Percentiles rank a stretch among this genome's conserved stretches.
phyloP scores from a whole-genome alignment of 2,797 vertebrate genomes.

The Tachyglossus aculeatus region DNA sequence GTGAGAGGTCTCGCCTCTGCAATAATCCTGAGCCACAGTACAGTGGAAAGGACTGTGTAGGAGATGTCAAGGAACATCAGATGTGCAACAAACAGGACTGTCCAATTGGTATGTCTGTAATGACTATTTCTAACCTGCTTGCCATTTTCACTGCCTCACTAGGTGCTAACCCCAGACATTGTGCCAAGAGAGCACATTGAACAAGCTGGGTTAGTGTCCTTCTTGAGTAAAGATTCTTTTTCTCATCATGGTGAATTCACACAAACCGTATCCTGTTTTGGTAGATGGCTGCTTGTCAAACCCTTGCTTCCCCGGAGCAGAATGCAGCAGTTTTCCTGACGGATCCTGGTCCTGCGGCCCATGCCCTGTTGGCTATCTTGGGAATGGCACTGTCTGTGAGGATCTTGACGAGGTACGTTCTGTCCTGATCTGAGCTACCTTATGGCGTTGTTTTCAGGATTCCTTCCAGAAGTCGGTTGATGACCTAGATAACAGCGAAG shows the following conservation, averaged over 20 bases:
- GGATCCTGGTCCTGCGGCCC: slow-evolving; percentile 96
- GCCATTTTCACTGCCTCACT: no score
- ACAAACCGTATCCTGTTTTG: slow-evolving; percentile 13
- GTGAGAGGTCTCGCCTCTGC: slow-evolving; percentile 84
- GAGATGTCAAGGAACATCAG: slow-evolving; percentile 83
- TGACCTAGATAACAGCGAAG: fast-evolving
- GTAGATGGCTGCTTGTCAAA: slow-evolving; percentile 95
- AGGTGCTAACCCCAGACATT: no score
- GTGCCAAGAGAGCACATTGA: no score
- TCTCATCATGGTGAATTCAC: no score
- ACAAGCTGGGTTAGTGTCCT: no score
- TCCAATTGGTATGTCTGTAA: slow-evolving; percentile 82
- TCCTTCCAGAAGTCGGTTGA: background rate
- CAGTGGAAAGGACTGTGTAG: slow-evolving; percentile 86
- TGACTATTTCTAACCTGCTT: no score
- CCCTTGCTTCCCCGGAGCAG: slow-evolving; percentile 92
- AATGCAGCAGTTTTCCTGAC: slow-evolving; percentile 91
- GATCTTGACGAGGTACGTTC: slow-evolving; percentile 92
- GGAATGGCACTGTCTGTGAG: slow-evolving; percentile 91
- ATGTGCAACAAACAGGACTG: slow-evolving; percentile 89
- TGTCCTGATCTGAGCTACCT: background rate
- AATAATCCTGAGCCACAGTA: slow-evolving; percentile 91
- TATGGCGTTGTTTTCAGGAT: background rate
- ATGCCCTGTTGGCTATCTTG: slow-evolving; percentile 90
- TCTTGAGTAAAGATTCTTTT: background rate